Evolutionary conservation across 2,888 invertebrate species (phyloP).

Genomic region (Bembecia ichneumoniformis): DNA sequence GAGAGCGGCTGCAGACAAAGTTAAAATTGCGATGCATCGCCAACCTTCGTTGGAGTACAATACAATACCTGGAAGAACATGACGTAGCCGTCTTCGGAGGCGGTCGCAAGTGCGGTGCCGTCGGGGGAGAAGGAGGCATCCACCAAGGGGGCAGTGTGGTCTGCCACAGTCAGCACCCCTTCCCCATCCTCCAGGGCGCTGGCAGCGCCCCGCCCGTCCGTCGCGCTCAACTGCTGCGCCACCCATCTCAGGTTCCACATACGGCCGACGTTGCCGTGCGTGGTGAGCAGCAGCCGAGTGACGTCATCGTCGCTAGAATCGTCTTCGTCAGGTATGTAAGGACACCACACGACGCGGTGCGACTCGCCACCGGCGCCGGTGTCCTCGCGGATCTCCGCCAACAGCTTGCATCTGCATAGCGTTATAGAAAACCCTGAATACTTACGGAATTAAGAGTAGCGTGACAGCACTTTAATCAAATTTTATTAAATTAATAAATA

Average conservation of each 20-base stretch:
- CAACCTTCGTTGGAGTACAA: too few species aligned
- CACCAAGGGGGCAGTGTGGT: slow-evolving; percentile 67
- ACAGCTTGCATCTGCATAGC: slow-evolving; percentile 62
- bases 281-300: slow-evolving; percentile 84
- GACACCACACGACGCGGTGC: slow-evolving; percentile 91
- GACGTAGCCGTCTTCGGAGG: slow-evolving; percentile 88
- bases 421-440: too few species aligned
- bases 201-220: slow-evolving; percentile 8
- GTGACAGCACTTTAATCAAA: too few species aligned
- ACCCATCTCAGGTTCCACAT: slow-evolving; percentile 46
- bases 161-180: slow-evolving; percentile 21
- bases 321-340: slow-evolving; percentile 84
- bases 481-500: background rate
- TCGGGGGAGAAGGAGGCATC: slow-evolving; percentile 95
- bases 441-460: too few species aligned
- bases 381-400: slow-evolving; percentile 74
- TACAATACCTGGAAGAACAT: slow-evolving; percentile 88
- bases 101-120: slow-evolving; percentile 93
- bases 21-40: too few species aligned
- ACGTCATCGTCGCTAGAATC: slow-evolving; percentile 78
- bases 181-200: slow-evolving; percentile 24
- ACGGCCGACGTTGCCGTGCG: slow-evolving; percentile 77
- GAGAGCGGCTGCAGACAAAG: too few species aligned
- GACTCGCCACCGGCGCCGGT: slow-evolving; percentile 26
- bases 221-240: slow-evolving; percentile 3